These are phyloP conservation scores for Nipponia nippon DNA, from an alignment of 2,113 vertebrate genomes.

Conservation along the genomic window DNA sequence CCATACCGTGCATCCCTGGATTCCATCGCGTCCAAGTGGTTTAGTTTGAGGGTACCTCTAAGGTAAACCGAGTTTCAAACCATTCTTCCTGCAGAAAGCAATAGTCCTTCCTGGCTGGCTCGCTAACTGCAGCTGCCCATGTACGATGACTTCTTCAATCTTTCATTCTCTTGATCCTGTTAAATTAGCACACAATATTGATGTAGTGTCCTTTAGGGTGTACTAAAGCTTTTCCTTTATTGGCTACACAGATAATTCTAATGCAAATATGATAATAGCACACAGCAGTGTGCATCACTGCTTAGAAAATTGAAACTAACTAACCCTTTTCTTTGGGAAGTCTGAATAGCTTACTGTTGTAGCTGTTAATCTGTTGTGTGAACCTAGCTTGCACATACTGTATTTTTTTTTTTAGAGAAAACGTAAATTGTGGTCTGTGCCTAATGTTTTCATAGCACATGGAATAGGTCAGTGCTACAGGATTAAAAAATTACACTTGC, in stretches of 20 bases:
- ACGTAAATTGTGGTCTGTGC: constrained; percentile 71
- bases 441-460: constrained; percentile 71
- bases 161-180: not conserved
- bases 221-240: constrained; percentile 17
- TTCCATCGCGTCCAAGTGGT: not conserved
- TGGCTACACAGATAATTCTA: constrained; percentile 32
- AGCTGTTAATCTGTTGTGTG: constrained; percentile 58
- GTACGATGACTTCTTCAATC: not conserved
- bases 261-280: not conserved
- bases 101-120: not conserved
- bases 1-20: not conserved
- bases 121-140: not conserved
- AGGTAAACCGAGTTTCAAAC: constrained; percentile 1
- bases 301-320: constrained; percentile 4
- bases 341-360: constrained; percentile 56
- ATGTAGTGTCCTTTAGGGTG: constrained; percentile 1
- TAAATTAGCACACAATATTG: not conserved
- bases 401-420: constrained; percentile 53
- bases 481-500: constrained; percentile 29
- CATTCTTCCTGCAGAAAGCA: not conserved
- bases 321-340: constrained; percentile 25
- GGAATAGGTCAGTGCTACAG: constrained; percentile 46
- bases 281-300: not conserved
- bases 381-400: constrained; percentile 58
- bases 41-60: constrained; percentile 9